Percentiles rank a stretch among this genome's conserved stretches.
phyloP scores from a whole-genome alignment of 2,888 invertebrate genomes.

The Pteria penguin region DNA sequence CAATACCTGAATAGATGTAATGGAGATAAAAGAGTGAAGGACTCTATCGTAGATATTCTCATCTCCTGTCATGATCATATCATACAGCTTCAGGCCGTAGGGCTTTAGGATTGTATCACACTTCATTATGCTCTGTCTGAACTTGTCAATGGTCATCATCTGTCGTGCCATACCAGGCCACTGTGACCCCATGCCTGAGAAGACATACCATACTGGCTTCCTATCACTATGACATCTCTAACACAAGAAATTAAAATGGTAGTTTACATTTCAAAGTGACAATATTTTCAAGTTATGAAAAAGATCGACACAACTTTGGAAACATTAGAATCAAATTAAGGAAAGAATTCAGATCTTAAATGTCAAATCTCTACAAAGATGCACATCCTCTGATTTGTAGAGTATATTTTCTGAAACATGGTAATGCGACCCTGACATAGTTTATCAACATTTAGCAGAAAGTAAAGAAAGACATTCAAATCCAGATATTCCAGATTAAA shows the following conservation, averaged over 20 bases:
- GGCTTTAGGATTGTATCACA: conserved; percentile 89
- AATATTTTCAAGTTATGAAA: too few species aligned
- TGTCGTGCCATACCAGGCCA: conserved; percentile 97
- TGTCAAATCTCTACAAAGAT: too few species aligned
- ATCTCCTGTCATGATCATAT: conserved; percentile 88
- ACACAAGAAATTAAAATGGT: too few species aligned
- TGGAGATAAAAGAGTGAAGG: conserved; percentile 93
- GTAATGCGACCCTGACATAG: background rate
- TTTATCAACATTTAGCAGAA: too few species aligned
- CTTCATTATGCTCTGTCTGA: conserved; percentile 88
- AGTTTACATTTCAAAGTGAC: too few species aligned
- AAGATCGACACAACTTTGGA: too few species aligned
- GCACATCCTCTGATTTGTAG: too few species aligned
- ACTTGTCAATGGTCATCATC: conserved; percentile 90
- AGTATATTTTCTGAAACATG: background rate
- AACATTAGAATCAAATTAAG: too few species aligned
- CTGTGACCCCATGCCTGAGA: conserved; percentile 99
- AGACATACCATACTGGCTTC: conserved; percentile 95
- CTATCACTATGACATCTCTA: conserved; percentile 14
- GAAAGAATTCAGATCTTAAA: too few species aligned
- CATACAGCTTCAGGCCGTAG: conserved; percentile 90
- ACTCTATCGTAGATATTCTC: conserved; percentile 91
- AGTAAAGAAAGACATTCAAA: too few species aligned
- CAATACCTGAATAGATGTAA: conserved; percentile 94
- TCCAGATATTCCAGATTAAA: too few species aligned